Base-by-base conservation (phyloP, 2,797 vertebrate genomes). In the Hoplostethus atlanticus region DNA sequence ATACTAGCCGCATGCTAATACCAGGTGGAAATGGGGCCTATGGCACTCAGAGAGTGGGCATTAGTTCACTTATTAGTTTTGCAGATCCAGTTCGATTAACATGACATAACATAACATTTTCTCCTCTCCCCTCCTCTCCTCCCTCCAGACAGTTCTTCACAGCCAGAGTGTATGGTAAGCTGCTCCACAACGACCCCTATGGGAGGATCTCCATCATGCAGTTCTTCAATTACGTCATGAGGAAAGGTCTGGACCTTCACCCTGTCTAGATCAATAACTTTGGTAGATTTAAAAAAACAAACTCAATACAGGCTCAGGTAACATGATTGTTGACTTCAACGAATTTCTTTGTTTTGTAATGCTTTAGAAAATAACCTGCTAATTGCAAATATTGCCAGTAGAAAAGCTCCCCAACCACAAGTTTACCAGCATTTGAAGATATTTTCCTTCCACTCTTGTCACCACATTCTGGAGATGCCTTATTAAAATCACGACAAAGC, bases 161-260 rank as follows among this genome's bases (percentile, higher is more conserved):
- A 74, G 96, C 98, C 9, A 96, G 96, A 93, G 96, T 99, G 36
- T 99, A 97, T 73, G 95, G 97, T 84, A 99, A 99, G 85, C 96
- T 99, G 77, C 94, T 99, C 66, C 95, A 97, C 88, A 97, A 80
- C 42, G 98, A 99, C 89, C 96, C 96, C 9, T 97, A 98, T 3
- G 98, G 98, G 81, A 95, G 98, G 83, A 97, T 99, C 90, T 98
- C 98, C 71, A 99, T 99, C 82, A 98, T 99, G 98, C 97, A 99
- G 89, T 99, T 99, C 91, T 99, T 99, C 84, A 99, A 99, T 90
- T 99, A 99, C 13, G 98, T 99, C 84, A 99, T 99, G 98, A 94
- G 97, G 83, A 99, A 99, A 97, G 98, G 98, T 99, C 17, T 34
- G 76, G 13, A 30, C n/a, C 25, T 46, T 5, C 8, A 16, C 17